Percentiles rank a stretch among this genome's conserved stretches.
Evolutionary conservation across 2,888 invertebrate genomes (phyloP).

Genomic region (Pasiphila rectangulata): DNA sequence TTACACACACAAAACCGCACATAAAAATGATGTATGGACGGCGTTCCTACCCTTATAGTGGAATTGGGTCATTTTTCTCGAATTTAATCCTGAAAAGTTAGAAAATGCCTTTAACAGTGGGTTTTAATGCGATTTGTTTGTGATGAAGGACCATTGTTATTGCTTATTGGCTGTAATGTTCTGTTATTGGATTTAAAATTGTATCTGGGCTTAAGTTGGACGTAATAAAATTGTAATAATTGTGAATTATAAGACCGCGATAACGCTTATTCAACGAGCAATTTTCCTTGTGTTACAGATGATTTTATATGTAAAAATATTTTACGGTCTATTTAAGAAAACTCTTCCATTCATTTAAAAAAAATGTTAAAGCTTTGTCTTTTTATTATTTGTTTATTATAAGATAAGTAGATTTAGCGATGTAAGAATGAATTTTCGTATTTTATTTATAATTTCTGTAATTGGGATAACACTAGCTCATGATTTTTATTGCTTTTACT

Average conservation of each 20-base stretch:
- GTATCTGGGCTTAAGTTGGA: neutral
- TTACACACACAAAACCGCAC: slow-evolving; percentile 49
- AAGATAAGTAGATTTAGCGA: no score
- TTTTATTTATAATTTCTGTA: no score
- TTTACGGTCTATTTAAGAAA: no score
- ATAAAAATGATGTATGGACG: slow-evolving; percentile 67
- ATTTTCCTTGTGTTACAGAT: no score
- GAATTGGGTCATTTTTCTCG: slow-evolving; percentile 58
- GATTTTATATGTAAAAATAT: no score
- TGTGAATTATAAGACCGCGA: neutral
- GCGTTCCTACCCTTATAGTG: slow-evolving; percentile 37
- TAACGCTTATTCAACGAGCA: no score
- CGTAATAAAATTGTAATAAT: slow-evolving; percentile 12
- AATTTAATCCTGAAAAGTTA: slow-evolving; percentile 34
- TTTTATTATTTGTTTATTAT: no score
- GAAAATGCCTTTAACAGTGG: slow-evolving; percentile 26
- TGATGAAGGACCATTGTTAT: slow-evolving; percentile 18
- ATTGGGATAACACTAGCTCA: no score
- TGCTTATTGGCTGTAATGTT: slow-evolving; percentile 11
- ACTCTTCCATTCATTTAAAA: no score
- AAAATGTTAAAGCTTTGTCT: no score
- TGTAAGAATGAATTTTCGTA: no score
- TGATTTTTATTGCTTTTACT: no score
- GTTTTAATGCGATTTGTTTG: slow-evolving; percentile 27
- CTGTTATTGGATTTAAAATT: slow-evolving; percentile 7